Percentiles rank a stretch among this genome's conserved stretches.
These are phyloP conservation scores for Rhabdomys dilectus DNA, from an alignment of 2,113 vertebrate species.

Conservation along the genomic window DNA sequence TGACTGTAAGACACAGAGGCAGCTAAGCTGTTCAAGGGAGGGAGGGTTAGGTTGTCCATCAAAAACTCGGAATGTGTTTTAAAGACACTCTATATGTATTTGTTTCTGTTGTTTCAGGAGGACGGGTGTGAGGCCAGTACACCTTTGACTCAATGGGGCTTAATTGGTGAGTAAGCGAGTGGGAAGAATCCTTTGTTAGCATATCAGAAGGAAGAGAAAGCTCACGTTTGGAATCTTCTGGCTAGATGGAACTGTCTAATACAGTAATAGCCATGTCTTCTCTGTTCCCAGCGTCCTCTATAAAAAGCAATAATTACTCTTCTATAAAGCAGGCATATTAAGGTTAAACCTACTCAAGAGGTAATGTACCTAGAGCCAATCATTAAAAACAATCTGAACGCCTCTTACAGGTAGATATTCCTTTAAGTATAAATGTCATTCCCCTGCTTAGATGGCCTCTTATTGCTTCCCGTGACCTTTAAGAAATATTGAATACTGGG, in stretches of 20 bases:
- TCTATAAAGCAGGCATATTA: background rate
- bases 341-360: background rate
- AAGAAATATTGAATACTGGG: background rate
- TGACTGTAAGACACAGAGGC: constrained; percentile 7
- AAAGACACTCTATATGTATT: background rate
- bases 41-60: background rate
- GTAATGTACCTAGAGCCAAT: background rate
- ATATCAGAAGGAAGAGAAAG: background rate
- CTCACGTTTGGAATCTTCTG: background rate
- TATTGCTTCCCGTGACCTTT: background rate
- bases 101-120: constrained; percentile 60
- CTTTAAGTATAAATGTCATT: constrained; percentile 29
- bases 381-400: constrained; percentile 6
- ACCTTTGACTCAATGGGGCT: constrained; percentile 26
- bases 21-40: background rate
- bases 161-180: constrained; percentile 24
- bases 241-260: background rate
- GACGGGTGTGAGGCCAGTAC: constrained; percentile 28
- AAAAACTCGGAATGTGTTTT: background rate
- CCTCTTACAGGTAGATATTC: background rate
- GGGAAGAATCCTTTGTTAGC: background rate
- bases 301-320: constrained; percentile 22
- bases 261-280: background rate
- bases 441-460: background rate
- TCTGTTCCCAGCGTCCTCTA: background rate